Conservation (phyloP, 2,888 invertebrate genomes). For the Sminthurides aquaticus region DNA sequence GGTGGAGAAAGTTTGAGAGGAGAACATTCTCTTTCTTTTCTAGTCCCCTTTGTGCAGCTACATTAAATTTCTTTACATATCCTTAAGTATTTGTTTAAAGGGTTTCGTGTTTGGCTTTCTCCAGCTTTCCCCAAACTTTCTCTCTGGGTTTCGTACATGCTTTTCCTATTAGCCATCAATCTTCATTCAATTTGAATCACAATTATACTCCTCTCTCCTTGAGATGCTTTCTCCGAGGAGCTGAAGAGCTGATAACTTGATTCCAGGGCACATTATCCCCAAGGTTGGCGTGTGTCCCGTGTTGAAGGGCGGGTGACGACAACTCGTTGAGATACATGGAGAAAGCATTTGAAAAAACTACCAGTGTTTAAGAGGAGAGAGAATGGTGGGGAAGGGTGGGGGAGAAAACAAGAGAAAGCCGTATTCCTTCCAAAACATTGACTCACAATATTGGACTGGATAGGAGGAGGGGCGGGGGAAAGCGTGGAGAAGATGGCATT, state of each 20-base stretch:
- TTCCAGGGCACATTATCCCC: neutral
- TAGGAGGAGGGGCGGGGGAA: slow-evolving; percentile 1
- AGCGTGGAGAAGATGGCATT: slow-evolving; percentile 43
- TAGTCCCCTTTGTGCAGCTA: too few species aligned
- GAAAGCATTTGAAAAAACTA: too few species aligned
- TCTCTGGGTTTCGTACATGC: neutral
- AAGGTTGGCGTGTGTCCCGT: too few species aligned
- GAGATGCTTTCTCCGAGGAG: too few species aligned
- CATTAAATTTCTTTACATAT: too few species aligned
- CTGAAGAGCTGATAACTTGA: neutral
- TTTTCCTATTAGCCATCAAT: neutral
- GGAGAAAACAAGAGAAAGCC: slow-evolving; percentile 1
- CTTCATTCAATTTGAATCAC: neutral
- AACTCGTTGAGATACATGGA: too few species aligned
- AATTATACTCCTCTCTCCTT: neutral
- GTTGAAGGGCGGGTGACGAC: neutral
- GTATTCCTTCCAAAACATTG: slow-evolving; percentile 43
- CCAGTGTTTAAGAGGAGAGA: too few species aligned
- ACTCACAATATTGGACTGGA: slow-evolving; percentile 40
- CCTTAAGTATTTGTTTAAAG: too few species aligned
- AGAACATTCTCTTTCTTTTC: too few species aligned
- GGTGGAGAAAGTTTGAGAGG: too few species aligned
- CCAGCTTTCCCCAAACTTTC: neutral
- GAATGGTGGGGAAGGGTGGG: too few species aligned
- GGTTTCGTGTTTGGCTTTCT: too few species aligned